Evolutionary conservation across 2,888 invertebrate genomes (phyloP), one percentile per base, ranked within the genome.

Genomic region (Zele albiditarsus): DNA sequence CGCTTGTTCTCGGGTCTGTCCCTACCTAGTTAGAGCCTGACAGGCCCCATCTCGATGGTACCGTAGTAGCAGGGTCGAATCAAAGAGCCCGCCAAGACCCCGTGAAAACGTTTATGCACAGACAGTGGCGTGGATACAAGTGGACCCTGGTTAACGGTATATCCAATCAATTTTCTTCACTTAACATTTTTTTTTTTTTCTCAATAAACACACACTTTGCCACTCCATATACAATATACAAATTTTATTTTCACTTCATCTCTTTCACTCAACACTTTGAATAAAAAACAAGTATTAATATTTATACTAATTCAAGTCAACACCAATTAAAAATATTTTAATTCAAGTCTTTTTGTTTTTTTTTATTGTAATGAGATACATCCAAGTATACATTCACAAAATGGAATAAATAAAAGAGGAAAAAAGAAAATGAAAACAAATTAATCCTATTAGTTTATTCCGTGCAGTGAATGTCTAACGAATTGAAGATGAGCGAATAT

Each of bases 21-120:
- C 82, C 83, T 83, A 84, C 85, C 86, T 87, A 86, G 87, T 87
- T 87, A 87, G 86, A 84, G 83, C 82, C 87, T 87, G 87, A 87
- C 87, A 87, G 85, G 84, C 86, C 71, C 86, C 85, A 86, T 86
- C 86, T 84, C 82, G 84, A 84, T 85, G 85, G 84, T 84, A 81
- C 80, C 63, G 74, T 75, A 82, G 82, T 73, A 84, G 83, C 80
- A 83, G 84, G 83, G 81, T 80, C 78, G 80, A 79, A 84, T 86
- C 84, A 86, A 87, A 86, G 85, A 82, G 80, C 82, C 85, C 84
- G 84, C 80, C 84, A 77, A 80, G 82, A 84, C 83, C 84, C 86
- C 84, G 84, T 87, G 86, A 86, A 87, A 87, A 85, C 87, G 86
- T 87, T 86, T 85, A 86, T 84, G 83, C 84, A 82, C 82, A 84